Evolutionary conservation across 64 coral and sea anemone species (phyloP), one percentile per base, ranked within the genome.

Genomic region (Cladopsammia gracilis): DNA sequence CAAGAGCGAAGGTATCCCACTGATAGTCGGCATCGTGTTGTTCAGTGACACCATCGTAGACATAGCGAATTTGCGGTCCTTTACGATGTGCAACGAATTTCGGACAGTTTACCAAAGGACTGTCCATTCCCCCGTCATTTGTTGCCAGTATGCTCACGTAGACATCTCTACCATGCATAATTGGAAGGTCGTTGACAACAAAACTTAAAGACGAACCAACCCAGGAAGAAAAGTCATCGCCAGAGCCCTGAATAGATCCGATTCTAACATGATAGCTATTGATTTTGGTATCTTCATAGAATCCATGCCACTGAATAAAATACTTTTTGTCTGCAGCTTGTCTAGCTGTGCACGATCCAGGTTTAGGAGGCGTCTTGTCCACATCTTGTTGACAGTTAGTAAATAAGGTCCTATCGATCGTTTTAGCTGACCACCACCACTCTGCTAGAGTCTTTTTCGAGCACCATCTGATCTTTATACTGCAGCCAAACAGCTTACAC

Each of bases 371-470:
- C 44, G 98, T 96, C 25, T 20, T 88, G 53, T 99, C 98, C 11
- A 94, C 34, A 87, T 91, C 94, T 74, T 90, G 19, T 26, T 96
- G 58, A 15, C 97, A 99, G 26, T 78, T 99, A 18, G 79, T 87
- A 70, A 99, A 99, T 10, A 96, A 71, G 6, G 90, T 99, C 16
- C 92, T 87, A 4, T 99, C 91, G 1, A 99, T 94, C 0, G 88
- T 79, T 58, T 77, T 96, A 0, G 97, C 94, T 12, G 94, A 93
- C 97, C 97, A 98, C 94, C 90, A 93, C 97, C 97, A 98, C 52
- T 98, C 97, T 5, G 88, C 91, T 1, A 98, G n/a, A 4, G 97
- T 98, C 89, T 98, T 98, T 83, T 94, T 96, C 9, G 87, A 91
- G 25, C 97, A 98, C 97, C 97, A 98, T 48, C 78, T 75, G 19